Percentiles rank a stretch among this genome's conserved stretches.
Conservation (phyloP, 2,113 vertebrate genomes). For the Channa argus region DNA sequence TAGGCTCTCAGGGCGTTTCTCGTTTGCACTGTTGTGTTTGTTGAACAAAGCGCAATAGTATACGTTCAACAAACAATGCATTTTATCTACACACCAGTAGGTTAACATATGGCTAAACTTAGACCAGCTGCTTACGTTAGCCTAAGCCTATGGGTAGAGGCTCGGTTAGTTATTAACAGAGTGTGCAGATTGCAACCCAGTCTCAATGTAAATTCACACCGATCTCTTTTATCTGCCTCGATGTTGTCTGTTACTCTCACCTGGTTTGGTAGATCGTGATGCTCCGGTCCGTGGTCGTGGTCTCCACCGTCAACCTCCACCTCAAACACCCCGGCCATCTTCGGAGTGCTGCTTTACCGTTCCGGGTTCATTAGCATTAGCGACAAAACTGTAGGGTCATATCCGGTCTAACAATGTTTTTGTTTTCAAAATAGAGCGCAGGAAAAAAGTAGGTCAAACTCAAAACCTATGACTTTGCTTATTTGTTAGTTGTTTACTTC, state of each 20-base stretch:
- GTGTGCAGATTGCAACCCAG: background rate
- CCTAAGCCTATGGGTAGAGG: slow-evolving; percentile 22
- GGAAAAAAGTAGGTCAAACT: slow-evolving; percentile 20
- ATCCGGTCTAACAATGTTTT: slow-evolving; percentile 30
- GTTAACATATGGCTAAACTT: slow-evolving; percentile 24
- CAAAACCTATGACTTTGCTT: background rate
- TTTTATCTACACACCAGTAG: background rate
- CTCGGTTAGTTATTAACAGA: background rate
- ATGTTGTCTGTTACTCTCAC: slow-evolving; percentile 43
- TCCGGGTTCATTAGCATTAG: slow-evolving; percentile 73
- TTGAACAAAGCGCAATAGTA: background rate
- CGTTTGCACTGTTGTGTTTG: background rate
- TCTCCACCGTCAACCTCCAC: slow-evolving; percentile 86
- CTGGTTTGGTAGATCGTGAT: slow-evolving; percentile 75
- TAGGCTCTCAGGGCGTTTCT: background rate
- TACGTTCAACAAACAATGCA: background rate
- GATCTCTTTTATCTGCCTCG: background rate
- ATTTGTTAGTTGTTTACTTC: too few relatives aligned
- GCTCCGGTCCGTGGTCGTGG: slow-evolving; percentile 82
- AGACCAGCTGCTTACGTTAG: slow-evolving; percentile 36
- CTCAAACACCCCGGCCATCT: slow-evolving; percentile 88
- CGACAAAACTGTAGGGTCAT: slow-evolving; percentile 5
- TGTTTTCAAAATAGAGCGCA: slow-evolving; percentile 54
- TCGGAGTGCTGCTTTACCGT: slow-evolving; percentile 73
- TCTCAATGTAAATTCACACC: background rate